Evolutionary conservation across 1,140 invertebrate species (phyloP), one percentile per base, ranked within the genome.

Genomic region (Drosophila punjabiensis): DNA sequence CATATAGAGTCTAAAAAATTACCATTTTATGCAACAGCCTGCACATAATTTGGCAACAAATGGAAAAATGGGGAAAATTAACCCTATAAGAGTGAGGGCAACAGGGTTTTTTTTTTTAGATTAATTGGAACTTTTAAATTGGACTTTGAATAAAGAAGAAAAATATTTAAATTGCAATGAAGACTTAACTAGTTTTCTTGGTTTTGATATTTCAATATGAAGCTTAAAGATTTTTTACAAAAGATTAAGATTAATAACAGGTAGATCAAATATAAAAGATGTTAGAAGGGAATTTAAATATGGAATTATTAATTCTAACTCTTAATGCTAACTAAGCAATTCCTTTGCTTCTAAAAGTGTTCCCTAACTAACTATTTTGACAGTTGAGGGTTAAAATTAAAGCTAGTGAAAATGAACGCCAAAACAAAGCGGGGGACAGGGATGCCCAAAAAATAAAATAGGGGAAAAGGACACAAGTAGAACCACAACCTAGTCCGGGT

Each of bases 21-120:
- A 61, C 48, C 76, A 77, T 78, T 77, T 78, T 78, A 69, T 78
- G 74, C 76, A 70, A 70, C 76, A 78, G 65, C 56, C 76, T 61
- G 76, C 65, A 53, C 52, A 70, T 79, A 79, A 78, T 79, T 79
- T 70, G 64, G 35, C 65, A 70, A 16, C 5, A 24, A 43, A 45
- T 20, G 47, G 8, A 43, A 37, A 41, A 59, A 35, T 30, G 5
- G 16, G 16, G 13, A n/a, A 43, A 67, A 39, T 50, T 65, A 68
- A 65, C 33, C 66, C 66, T 10, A 14, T 47, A 35, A 35, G 13
- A 16, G 5, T 5, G 13, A 8, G 9, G 20, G 14, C 7, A 2
- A 33, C 24, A 3, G 14, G 16, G 13, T 4, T 11, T 33, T 24
- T 24, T n/a, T 32, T 24, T 24, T 16, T 8, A 5, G 10, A 13